These are phyloP conservation scores for Arvicanthis niloticus DNA, from an alignment of 2,113 vertebrate species.

Conservation along the genomic window DNA sequence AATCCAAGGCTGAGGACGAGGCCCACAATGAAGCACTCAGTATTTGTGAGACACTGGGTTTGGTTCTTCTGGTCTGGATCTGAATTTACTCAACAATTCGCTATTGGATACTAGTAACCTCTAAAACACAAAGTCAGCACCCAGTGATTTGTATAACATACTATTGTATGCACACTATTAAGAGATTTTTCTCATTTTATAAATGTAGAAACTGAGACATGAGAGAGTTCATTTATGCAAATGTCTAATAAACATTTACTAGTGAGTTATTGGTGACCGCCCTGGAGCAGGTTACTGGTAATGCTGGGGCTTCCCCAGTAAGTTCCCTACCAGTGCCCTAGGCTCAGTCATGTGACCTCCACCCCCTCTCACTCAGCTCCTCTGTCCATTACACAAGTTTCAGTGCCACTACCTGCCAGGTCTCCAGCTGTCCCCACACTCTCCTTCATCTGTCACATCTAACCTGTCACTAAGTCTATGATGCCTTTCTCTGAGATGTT, in stretches of 20 bases:
- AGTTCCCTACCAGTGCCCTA: neutral
- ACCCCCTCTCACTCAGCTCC: neutral
- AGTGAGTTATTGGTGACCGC: neutral
- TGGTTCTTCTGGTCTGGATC: neutral
- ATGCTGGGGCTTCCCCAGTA: neutral
- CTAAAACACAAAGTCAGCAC: neutral
- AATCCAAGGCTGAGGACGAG: neutral
- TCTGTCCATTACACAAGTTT: neutral
- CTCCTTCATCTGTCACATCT: neutral
- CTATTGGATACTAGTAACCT: neutral
- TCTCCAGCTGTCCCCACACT: neutral
- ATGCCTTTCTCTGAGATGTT: neutral
- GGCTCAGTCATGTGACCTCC: neutral
- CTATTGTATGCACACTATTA: fast-evolving
- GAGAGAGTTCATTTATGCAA: neutral
- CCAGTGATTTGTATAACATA: neutral
- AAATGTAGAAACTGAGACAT: constrained; percentile 20
- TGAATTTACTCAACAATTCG: constrained; percentile 11
- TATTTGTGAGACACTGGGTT: neutral
- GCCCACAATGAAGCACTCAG: neutral
- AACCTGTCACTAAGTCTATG: neutral
- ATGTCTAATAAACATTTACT: constrained; percentile 6
- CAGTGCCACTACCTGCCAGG: neutral
- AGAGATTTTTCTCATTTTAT: constrained; percentile 28
- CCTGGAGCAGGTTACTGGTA: neutral